Base-by-base conservation (phyloP, 1,140 invertebrate genomes). In the Trichomalopsis sarcophagae region DNA sequence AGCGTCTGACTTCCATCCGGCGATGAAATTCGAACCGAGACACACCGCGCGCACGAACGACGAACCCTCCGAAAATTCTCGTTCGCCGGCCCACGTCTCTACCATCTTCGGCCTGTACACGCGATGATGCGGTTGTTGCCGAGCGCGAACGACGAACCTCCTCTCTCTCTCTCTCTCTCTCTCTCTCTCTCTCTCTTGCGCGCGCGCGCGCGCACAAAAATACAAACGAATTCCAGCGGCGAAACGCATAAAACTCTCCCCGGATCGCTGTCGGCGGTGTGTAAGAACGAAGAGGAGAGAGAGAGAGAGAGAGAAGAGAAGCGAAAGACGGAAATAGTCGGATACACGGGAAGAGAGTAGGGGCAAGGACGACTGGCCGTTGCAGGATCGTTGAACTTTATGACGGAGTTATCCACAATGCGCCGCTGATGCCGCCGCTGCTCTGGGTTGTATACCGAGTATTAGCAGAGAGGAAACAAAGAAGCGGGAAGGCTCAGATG, bases 331-430 rank as follows among this genome's bases (percentile, higher is more conserved):
- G 36, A 73, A 33, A 79, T 71, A 81, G 55, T 62, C 55, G 50
- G 50, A 55, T 55, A 21, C 21, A 62, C 17, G 21, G 21, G 17
- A 62, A n/a, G 17, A 62, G 55, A 62, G n/a, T 2, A 27, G 30
- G n/a, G 11, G 23, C 68, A 62, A 50, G 50, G 14, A 62, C 40
- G 27, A 27, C 13, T 62, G 11, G 17, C n/a, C 2, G 44, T 5
- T 14, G 33, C 21, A 71, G 27, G 80, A 82, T 82, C 80, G 80
- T 82, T 82, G 80, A 82, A 82, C 80, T 82, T 74, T 82, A 81
- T 30, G 66, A 71, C 79, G 10, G 40, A 80, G 36, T 36, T 71
- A 71, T 81, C 66, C 40, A 13, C 44, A 3, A 21, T 21, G 50
- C 13, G 13, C 9, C 50, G 50, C 40, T 44, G 40, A 44, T 44